Base-by-base conservation (phyloP, 92 coral and sea anemone species). In the Zoanthus solanderi region DNA sequence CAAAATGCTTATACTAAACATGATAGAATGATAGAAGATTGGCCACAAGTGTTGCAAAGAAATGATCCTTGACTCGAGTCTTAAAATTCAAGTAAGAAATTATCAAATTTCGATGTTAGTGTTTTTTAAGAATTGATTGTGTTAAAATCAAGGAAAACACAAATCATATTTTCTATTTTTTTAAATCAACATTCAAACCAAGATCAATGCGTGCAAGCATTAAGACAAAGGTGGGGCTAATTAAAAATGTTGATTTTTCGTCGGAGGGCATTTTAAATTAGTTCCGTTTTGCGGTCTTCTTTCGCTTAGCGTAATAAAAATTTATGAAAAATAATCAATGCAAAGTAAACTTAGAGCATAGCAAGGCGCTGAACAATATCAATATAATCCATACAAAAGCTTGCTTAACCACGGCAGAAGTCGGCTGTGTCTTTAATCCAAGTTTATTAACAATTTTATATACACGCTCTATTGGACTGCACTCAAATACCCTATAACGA, bases 371-470 rank as follows among this genome's bases (percentile, higher is more conserved):
- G 9, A 50, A 50, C 56, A 7, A 7, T 50, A 50, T 50, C 56
- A 50, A 50, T 7, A 50, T 50, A 50, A 50, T 50, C 56, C 56
- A 50, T 50, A 50, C 56, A 50, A 18, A 7, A 10, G 46, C 72
- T 18, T 14, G 42, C 32, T 67, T 67, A 67, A 30, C 72, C 44
- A 79, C 13, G 12, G n/a, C 53, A 66, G 44, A 65, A 69, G 46
- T 14, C 75, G 57, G 42, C 5, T 16, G 56, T 31, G 23, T 46
- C 44, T 81, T 14, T 15, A 81, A 53, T 65, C 57, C 75, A 12
- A 54, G 13, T 66, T 81, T 81, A 81, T 81, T 81, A 81, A 81
- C 85, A 65, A 45, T 65, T 15, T 79, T 79, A 79, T 81, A 81
- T 81, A 81, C 53, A 81, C 63, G 67, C 85, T 65, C 75, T 45